Percentiles rank a stretch among this genome's conserved stretches.
Evolutionary conservation across 2,113 vertebrate species (phyloP).

Genomic region (Anguilla rostrata): DNA sequence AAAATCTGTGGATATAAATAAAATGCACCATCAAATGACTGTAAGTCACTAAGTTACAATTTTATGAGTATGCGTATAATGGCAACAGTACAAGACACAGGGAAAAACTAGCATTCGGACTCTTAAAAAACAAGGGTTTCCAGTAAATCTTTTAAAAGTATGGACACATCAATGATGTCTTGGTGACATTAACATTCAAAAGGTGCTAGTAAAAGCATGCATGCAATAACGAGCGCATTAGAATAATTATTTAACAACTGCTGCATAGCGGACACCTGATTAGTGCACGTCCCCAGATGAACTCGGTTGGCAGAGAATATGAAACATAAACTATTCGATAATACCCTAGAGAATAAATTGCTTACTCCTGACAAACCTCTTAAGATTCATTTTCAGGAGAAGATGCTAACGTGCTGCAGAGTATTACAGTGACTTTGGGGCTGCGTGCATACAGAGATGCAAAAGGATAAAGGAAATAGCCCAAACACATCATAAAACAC

Average conservation of each 20-base stretch:
- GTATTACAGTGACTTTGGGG: not conserved
- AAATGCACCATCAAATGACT: not conserved
- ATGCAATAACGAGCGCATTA: not conserved
- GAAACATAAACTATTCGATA: not conserved
- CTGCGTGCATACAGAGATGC: not conserved
- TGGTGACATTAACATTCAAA: not conserved
- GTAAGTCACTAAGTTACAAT: not conserved
- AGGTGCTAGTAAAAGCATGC: not conserved
- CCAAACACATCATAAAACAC: not conserved
- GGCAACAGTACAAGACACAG: not conserved
- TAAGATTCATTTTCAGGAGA: not conserved
- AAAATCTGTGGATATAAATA: not conserved
- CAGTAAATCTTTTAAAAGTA: not conserved
- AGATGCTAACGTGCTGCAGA: not conserved
- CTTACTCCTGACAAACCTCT: conserved; percentile 4
- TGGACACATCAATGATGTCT: not conserved
- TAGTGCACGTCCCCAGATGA: not conserved
- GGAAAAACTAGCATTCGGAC: no score
- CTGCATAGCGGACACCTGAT: not conserved
- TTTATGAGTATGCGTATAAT: not conserved
- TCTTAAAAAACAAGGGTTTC: not conserved
- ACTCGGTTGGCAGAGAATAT: not conserved
- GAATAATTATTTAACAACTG: not conserved
- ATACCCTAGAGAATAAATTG: not conserved
- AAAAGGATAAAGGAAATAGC: not conserved